Evolutionary conservation across 2,797 vertebrate genomes (phyloP), one percentile per base, ranked within the genome.

Genomic region (Notolabrus celidotus): DNA sequence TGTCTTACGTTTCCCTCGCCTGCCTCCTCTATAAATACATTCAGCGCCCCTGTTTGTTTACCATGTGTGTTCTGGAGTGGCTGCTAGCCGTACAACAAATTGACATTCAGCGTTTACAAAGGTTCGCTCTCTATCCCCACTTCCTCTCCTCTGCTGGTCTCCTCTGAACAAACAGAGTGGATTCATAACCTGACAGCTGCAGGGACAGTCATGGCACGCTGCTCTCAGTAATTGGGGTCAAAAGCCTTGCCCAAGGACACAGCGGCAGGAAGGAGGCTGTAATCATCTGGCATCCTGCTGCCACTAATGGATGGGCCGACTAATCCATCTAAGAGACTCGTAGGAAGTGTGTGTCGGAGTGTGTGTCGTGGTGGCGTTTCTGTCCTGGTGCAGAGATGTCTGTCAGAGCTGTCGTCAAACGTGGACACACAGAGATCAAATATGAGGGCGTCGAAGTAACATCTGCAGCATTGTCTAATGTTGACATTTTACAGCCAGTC

Each of bases 211-310:
- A 72, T 11, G 22, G 52, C 66, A 51, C 16, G 3, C 33, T 1
- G 58, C 70, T 60, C 71, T 39, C 68, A 27, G 71, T 89, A 83
- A 89, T 89, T 87, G 80, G 56, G 83, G 84, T 90, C 81, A 85
- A 79, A 89, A 77, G 86, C 67, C 54, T 77, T 71, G 77, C 78
- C 73, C 71, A 69, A 79, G 79, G 86, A 67, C 79, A 77, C 34
- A 0, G 67, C 12, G 51, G 64, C 72, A 86, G 84, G 70, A 65
- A 74, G 60, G 53, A 80, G 57, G 39, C 39, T 60, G 29, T 79
- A 85, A 87, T 86, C 83, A 83, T 58, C 59, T 42, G 57, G 27
- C 53, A 53, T 54, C 74, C 59, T 57, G 50, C 46, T 78, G 83
- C 74, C 63, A 38, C 62, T 71, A 57, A 78, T 67, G 74, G 45